Conservation (phyloP, 2,797 vertebrate species). For the Pangasius krempfi region DNA sequence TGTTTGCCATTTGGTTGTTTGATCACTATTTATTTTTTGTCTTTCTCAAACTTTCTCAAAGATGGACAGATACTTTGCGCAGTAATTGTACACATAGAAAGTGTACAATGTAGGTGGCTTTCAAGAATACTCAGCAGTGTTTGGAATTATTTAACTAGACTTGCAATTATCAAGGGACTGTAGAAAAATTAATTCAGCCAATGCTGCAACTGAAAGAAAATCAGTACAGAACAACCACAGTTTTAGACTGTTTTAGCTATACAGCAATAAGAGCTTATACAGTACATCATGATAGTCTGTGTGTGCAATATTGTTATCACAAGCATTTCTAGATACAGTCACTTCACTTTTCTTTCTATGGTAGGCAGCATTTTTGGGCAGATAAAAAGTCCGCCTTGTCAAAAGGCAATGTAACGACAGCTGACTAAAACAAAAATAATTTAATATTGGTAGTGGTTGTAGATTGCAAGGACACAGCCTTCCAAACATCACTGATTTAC, state of each 20-base stretch:
- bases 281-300: neutral
- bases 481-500: constrained; percentile 26
- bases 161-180: neutral
- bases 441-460: neutral
- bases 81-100: neutral
- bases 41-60: neutral
- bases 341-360: neutral
- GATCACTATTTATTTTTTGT: neutral
- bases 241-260: neutral
- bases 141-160: no score
- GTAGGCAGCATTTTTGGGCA: neutral
- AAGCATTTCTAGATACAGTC: neutral
- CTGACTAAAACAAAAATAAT: neutral
- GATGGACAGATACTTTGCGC: neutral
- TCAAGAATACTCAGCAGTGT: no score
- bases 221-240: neutral
- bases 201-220: neutral
- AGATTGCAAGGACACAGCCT: neutral
- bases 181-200: neutral
- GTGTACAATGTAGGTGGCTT: no score
- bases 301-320: neutral
- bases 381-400: neutral
- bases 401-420: neutral
- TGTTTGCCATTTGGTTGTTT: neutral
- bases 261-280: neutral